Percentiles rank a stretch among this genome's conserved stretches.
These are phyloP conservation scores for Pogonomyrmex barbatus DNA, from an alignment of 1,140 invertebrate species.

Conservation along the genomic window DNA sequence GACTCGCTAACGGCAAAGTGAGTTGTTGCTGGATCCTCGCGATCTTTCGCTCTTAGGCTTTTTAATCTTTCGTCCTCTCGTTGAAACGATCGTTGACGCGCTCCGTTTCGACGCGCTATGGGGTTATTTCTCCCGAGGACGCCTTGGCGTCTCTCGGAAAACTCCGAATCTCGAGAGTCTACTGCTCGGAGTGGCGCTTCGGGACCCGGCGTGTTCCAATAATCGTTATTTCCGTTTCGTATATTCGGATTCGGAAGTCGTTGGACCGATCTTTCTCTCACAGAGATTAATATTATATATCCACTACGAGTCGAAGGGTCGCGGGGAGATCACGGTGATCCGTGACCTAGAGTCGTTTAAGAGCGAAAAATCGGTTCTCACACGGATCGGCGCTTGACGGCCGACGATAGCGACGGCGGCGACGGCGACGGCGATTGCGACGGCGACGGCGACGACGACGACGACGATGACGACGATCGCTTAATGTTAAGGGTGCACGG, in stretches of 20 bases:
- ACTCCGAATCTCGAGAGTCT: conserved; percentile 21
- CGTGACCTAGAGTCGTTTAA: neutral
- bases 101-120: conserved; percentile 23
- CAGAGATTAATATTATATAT: neutral
- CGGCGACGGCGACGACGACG: conserved; percentile 1
- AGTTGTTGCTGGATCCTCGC: conserved; percentile 24
- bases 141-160: neutral
- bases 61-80: neutral
- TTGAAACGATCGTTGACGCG: conserved; percentile 42
- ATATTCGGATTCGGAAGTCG: neutral
- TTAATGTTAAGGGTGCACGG: conserved; percentile 61
- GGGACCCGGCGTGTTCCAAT: conserved; percentile 5
- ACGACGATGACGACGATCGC: conserved; percentile 46
- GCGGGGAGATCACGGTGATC: neutral
- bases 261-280: neutral
- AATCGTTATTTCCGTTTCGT: conserved; percentile 35
- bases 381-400: conserved; percentile 29
- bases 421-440: conserved; percentile 47
- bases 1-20: conserved; percentile 57
- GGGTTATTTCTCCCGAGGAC: conserved; percentile 30
- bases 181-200: neutral
- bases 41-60: conserved; percentile 17
- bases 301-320: neutral
- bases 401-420: conserved; percentile 34
- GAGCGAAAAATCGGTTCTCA: neutral